These are phyloP conservation scores for Tethea ocularis DNA, from an alignment of 2,888 invertebrate genomes.

Conservation along the genomic window DNA sequence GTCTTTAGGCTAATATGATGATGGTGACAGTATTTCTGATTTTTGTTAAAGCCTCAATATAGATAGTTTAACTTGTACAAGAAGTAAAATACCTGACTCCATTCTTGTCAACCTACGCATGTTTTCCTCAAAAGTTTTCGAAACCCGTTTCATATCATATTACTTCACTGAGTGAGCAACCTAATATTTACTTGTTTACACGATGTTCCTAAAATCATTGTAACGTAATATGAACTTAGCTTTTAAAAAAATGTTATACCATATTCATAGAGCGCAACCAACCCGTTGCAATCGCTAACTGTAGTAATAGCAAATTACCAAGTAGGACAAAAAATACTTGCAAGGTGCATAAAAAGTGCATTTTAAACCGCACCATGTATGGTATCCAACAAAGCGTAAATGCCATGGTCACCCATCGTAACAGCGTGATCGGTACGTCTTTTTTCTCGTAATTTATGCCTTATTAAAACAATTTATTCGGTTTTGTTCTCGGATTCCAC, in stretches of 20 bases:
- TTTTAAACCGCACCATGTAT: conserved; percentile 64
- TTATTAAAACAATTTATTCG: conserved; percentile 80
- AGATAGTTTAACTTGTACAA: neutral
- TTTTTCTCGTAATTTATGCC: conserved; percentile 71
- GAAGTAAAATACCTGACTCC: neutral
- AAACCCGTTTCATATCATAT: neutral
- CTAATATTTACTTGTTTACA: conserved; percentile 32
- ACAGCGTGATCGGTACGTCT: conserved; percentile 68
- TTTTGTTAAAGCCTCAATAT: neutral
- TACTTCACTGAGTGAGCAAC: conserved; percentile 15
- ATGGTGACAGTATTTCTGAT: no score
- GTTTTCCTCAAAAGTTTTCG: neutral
- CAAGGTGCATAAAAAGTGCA: conserved; percentile 63
- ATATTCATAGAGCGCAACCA: conserved; percentile 24
- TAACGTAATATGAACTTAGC: conserved; percentile 8
- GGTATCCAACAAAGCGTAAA: conserved; percentile 76
- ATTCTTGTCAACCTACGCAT: neutral
- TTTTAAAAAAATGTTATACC: neutral
- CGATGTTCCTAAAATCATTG: conserved; percentile 28
- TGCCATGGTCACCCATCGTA: conserved; percentile 80
- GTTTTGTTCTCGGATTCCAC: conserved; percentile 68
- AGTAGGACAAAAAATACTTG: conserved; percentile 47
- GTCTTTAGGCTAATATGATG: no score
- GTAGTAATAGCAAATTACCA: conserved; percentile 53
- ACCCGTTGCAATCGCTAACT: conserved; percentile 51